These are phyloP conservation scores for Lutraria lutraria DNA, from an alignment of 2,888 invertebrate species.

Conservation along the genomic window DNA sequence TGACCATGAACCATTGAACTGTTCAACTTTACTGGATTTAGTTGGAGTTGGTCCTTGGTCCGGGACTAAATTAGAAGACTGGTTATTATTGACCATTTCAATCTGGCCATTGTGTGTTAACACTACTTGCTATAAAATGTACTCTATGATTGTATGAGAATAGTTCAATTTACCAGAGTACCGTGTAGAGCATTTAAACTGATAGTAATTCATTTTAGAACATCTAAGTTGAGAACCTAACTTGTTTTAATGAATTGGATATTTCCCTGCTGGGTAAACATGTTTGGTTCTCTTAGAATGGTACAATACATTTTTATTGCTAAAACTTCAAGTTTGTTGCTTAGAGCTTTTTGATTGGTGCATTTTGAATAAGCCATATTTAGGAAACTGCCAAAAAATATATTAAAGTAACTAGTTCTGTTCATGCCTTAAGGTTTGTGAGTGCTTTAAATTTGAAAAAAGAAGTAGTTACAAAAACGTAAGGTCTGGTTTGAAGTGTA, in stretches of 20 bases:
- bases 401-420: background rate
- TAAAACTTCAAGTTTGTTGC: background rate
- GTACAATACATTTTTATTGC: background rate
- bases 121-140: background rate
- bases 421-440: background rate
- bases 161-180: background rate
- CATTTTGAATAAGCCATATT: background rate
- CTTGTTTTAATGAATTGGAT: constrained; percentile 10
- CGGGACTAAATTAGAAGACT: too few species aligned
- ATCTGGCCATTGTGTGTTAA: background rate
- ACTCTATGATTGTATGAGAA: background rate
- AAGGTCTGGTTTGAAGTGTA: too few species aligned
- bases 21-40: too few species aligned
- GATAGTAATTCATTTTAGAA: background rate
- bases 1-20: too few species aligned
- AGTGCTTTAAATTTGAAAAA: constrained; percentile 1
- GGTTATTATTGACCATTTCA: too few species aligned
- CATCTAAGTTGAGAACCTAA: background rate
- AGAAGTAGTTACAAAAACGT: too few species aligned
- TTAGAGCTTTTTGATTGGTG: background rate
- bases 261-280: background rate
- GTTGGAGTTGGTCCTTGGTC: too few species aligned
- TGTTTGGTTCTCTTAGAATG: background rate
- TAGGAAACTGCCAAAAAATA: background rate
- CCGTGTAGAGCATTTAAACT: background rate